Conservation (phyloP, 30 jellyfish, hydroid and myxozoan genomes). For the Cassiopea xamachana region DNA sequence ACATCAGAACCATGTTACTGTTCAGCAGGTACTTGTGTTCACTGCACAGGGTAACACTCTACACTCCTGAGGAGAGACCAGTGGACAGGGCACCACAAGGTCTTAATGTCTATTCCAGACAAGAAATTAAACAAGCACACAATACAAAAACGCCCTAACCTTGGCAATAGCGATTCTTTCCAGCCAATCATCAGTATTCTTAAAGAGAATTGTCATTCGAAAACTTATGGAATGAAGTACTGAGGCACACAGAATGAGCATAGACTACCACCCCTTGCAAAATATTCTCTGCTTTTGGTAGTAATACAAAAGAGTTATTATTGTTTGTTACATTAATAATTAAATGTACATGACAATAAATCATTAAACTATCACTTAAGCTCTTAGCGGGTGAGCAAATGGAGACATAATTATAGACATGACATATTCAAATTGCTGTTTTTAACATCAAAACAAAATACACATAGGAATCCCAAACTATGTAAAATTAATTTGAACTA, state of each 20-base stretch:
- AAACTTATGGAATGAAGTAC: not conserved
- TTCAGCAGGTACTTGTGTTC: no score
- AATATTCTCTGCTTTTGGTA: not conserved
- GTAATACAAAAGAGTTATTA: not conserved
- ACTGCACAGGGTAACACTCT: no score
- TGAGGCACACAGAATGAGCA: not conserved
- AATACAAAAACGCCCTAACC: conserved; percentile 45
- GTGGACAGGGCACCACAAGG: no score
- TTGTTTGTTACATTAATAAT: not conserved
- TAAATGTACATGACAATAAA: not conserved
- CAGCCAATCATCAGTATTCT: conserved; percentile 57
- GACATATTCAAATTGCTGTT: no score
- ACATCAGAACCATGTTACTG: no score
- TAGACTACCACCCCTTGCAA: not conserved
- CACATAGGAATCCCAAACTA: no score
- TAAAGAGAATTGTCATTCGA: conserved; percentile 25
- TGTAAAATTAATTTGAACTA: no score
- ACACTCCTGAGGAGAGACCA: no score
- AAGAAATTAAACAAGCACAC: not conserved
- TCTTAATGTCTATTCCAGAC: no score
- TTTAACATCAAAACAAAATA: no score
- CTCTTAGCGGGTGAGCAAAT: no score
- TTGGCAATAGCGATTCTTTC: conserved; percentile 25
- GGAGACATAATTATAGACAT: no score
- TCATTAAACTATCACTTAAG: not conserved